Base-by-base conservation (phyloP, 2,888 invertebrate species). In the Callosobruchus maculatus region DNA sequence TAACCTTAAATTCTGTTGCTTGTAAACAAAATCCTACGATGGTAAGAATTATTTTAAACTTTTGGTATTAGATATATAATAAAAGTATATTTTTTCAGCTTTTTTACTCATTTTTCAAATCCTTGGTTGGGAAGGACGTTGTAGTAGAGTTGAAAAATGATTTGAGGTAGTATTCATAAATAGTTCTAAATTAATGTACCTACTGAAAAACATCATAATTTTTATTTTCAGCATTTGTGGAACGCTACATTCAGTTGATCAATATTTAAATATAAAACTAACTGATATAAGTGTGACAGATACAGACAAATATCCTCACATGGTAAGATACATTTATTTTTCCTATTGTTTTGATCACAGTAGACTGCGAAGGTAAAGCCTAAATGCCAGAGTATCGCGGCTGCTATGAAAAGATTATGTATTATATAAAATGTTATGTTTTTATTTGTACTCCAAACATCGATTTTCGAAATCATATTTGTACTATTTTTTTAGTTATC, bases 91-190 rank as follows among this genome's bases (percentile, higher is more conserved):
- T 77, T 77, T 86, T 86, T 76, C 75, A 88, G 99, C 89, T 99
- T 76, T 99, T 99, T 88, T 99, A 98, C 87, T 99, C 99, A 18
- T 99, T 99, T 88, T 99, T 99, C 89, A 99, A 99, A 87, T 98
- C 99, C 0, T 89, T 99, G 69, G 97, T 99, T 22, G 99, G 99
- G 3, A 99, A 99, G 88, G 99, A 99, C 85, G 98, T 99, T 0
- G 97, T 99, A 0, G 98, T 99, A 0, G 99, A 99, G 87, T 89
- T 99, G 70, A 99, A 99, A 88, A 99, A 99, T 89, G 99, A 99
- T 88, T 91, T 99, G 69, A 95, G 96, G 96, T 96, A 87, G 74
- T 73, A 75, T n/a, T 31, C n/a, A n/a, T n/a, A n/a, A n/a, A n/a
- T n/a, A n/a, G n/a, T n/a, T n/a, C n/a, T n/a, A n/a, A n/a, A n/a